Base-by-base conservation (phyloP, 2,797 vertebrate species). In the Semaprochilodus insignis region DNA sequence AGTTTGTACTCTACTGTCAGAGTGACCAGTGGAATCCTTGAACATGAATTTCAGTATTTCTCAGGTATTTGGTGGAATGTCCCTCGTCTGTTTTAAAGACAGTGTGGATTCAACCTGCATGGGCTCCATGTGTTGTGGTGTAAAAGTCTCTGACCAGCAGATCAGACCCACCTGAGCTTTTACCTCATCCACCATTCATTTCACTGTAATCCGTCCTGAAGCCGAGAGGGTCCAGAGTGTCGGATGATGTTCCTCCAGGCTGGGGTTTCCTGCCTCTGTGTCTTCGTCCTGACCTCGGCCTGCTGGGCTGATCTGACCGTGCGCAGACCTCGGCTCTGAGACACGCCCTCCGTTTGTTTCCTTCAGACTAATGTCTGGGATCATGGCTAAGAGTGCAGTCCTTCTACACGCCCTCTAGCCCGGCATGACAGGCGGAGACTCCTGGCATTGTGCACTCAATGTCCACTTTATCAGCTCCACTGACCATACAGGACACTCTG, bases 311-410 rank as follows among this genome's bases (percentile, higher is more conserved):
- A 77, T 31, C 44, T 65, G 40, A 51, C 75, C 23, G n/a, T 7
- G 60, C 8, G 7, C 36, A 25, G 59, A 44, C 14, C 51, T 5
- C 1, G 27, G 16, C n/a, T 70, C 44, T 17, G n/a, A 76, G 34
- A 62, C n/a, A 40, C 34, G 6, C 23, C 17, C 16, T n/a, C 5
- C 40, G 15, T 48, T 40, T 25, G 75, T 65, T 65, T 77, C n/a
- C 89, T 88, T 84, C 86, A 91, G 91, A 94, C 90, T 90, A 93
- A 94, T 93, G 92, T 93, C 91, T 92, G 90, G 89, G 81, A 91
- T 91, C 87, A 8, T 48, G 90, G 87, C 87, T 67, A 83, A 87
- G 88, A 91, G 90, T 85, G 4, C 23, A 89, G 90, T 89, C 91
- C 91, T 87, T 89, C 89, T 88, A 89, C 92, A 90, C 91, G 51